Evolutionary conservation across 2,797 vertebrate species (phyloP), one percentile per base, ranked within the genome.

Genomic region (Tapera naevia): DNA sequence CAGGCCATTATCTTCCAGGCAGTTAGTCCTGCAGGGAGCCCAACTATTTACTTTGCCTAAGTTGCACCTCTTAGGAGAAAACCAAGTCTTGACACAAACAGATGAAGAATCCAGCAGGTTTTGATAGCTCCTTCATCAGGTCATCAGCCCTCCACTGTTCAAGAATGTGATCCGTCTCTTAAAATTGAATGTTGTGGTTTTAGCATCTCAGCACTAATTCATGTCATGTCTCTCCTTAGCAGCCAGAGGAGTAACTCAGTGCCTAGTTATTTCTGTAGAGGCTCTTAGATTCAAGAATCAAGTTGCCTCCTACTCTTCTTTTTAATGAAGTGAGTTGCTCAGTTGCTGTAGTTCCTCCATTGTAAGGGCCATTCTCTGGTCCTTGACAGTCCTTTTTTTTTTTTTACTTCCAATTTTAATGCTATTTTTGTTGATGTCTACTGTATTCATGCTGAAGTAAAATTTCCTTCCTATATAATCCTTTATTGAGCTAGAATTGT

Each of bases 71-170:
- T 82, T 80, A 70, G 80, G 91, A 93, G 54, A 62, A 53, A 82
- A 83, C 74, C 35, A 61, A 88, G 56, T 69, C 81, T 87, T 86
- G 81, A 72, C 39, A 51, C 37, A 76, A 76, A 91, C 79, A 94
- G 72, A 93, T 74, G 79, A 88, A 93, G 57, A 88, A 88, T 88
- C 81, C 81, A 75, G 70, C 57, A 86, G 58, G 32, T 81, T 91
- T 89, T 81, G 75, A 78, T 79, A 61, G 82, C 23, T 88, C 64
- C 35, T 95, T 83, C 89, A 65, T 58, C 72, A 69, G 87, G 89
- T 75, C 85, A 88, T 83, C 91, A 91, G 84, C 69, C n/a, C 28
- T 91, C 43, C 35, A 30, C 86, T 75, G 72, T 6, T 95, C 18
- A 48, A 79, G 92, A 92, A 48, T 48, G 53, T 28, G 58, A 72